Percentiles rank a stretch among this genome's conserved stretches.
phyloP scores from a whole-genome alignment of 2,113 vertebrate species.

The Aspiorhynchus laticeps region DNA sequence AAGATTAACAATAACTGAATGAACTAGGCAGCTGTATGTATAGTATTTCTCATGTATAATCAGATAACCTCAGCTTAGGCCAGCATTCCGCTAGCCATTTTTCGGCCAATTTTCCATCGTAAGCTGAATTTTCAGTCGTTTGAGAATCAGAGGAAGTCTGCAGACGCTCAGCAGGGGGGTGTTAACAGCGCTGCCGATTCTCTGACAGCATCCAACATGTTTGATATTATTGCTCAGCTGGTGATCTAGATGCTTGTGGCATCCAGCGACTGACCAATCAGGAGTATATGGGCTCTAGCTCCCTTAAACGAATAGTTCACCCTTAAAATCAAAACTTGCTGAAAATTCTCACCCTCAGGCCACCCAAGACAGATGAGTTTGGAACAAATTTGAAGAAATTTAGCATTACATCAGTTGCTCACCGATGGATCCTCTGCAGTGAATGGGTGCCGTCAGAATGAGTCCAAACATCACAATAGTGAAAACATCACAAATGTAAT shows the following conservation, averaged over 20 bases:
- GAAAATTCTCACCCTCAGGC: not conserved
- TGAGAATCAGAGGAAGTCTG: constrained; percentile 9
- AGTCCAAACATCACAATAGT: too few relatives aligned
- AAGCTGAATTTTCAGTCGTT: not conserved
- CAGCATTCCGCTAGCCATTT: not conserved
- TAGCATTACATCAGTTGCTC: too few relatives aligned
- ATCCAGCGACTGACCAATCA: not conserved
- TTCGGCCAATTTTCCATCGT: not conserved
- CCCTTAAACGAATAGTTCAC: not conserved
- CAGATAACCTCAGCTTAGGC: not conserved
- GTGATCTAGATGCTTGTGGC: not conserved
- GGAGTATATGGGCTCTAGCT: not conserved
- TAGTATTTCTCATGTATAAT: not conserved
- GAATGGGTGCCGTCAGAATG: too few relatives aligned
- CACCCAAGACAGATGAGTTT: too few relatives aligned
- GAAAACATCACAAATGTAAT: too few relatives aligned
- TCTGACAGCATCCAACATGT: not conserved
- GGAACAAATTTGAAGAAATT: too few relatives aligned
- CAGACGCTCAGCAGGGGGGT: not conserved
- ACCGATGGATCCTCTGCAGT: too few relatives aligned
- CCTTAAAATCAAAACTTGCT: not conserved
- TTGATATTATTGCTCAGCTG: constrained; percentile 1
- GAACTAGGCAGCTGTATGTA: not conserved
- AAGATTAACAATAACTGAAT: constrained; percentile 12
- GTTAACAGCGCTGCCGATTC: not conserved